Conservation (phyloP, 1,140 invertebrate species). For the Camponotus vicinus region DNA sequence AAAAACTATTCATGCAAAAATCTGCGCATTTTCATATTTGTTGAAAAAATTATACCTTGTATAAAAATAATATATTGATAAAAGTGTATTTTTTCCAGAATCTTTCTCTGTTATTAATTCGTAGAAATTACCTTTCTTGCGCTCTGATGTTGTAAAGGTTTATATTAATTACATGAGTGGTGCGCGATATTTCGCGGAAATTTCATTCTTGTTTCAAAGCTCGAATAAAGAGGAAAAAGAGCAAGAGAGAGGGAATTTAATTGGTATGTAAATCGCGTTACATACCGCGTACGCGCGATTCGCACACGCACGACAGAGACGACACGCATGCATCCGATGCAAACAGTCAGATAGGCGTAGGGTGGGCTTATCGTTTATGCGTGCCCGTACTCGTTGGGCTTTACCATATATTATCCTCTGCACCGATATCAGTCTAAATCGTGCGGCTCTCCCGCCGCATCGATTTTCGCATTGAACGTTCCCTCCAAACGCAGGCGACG, state of each 20-base stretch:
- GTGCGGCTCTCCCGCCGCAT: constrained; percentile 63
- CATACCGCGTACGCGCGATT: constrained; percentile 64
- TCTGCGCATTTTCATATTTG: background rate
- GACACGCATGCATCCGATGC: constrained; percentile 57
- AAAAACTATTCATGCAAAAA: background rate
- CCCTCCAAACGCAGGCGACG: constrained; percentile 22
- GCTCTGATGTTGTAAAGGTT: constrained; percentile 71
- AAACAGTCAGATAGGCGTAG: constrained; percentile 51
- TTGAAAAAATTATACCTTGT: background rate
- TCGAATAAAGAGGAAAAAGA: background rate
- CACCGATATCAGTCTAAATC: constrained; percentile 72
- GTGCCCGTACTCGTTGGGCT: constrained; percentile 72
- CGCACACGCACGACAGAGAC: constrained; percentile 57
- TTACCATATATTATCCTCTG: constrained; percentile 73
- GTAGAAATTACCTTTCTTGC: background rate
- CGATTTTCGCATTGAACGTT: constrained; percentile 68
- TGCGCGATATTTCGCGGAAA: constrained; percentile 70
- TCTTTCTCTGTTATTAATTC: background rate
- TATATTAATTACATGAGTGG: constrained; percentile 78
- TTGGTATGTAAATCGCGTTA: constrained; percentile 80
- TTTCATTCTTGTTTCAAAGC: constrained; percentile 73
- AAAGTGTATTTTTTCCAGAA: background rate
- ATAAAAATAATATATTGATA: background rate
- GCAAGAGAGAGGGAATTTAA: constrained; percentile 71
- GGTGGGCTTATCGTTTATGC: constrained; percentile 74